Base-by-base conservation (phyloP, 1,140 invertebrate species). In the Sminthurinus signatus region DNA sequence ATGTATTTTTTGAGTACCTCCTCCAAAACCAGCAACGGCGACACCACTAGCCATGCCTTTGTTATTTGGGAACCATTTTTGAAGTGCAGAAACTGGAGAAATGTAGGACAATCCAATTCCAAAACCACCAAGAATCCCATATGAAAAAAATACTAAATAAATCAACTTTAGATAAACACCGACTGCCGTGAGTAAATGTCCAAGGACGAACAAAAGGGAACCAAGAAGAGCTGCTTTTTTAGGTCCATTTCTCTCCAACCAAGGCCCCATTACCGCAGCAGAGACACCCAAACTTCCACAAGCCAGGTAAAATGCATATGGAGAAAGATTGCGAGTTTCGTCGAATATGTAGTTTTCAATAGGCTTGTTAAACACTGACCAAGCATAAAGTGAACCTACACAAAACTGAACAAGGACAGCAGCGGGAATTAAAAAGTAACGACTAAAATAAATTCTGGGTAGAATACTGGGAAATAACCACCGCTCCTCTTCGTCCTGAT, bases 51-150 rank as follows among this genome's bases (percentile, higher is more conserved):
- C 69, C 8, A 71, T 19, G 8, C 69, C 69, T 17, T 65, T 14
- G 15, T 21, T 43, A 42, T 71, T 59, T 46, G 69, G 69, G 48
- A 71, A 71, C 69, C 69, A 71, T 57, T 71, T 71, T 43, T 68
- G 69, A 39, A 67, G 55, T n/a, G 65, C 62, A 3, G 62, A 65
- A 0, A 71, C 65, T 31, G 69, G 65, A 27, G 59, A 63, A 42
- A 71, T 68, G 56, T 67, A 71, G 19, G 62, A 67, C 2, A 71
- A 25, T 14, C 65, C 69, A 8, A 65, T 29, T 15, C 65, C 69
- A 51, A 62, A 65, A 48, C 62, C 65, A 0, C 42, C 54, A n/a
- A 67, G 21, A 12, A 65, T n/a, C 1, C 69, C 65, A 29, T 68
- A 68, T 5, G 62, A 65, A 15, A 71, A 14, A 50, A 58, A 71